A percentile compares a stretch with the other conserved stretches of the same genome.
These are phyloP conservation scores for Tenthredo amoena DNA, from an alignment of 2,888 invertebrate genomes.

Conservation along the genomic window DNA sequence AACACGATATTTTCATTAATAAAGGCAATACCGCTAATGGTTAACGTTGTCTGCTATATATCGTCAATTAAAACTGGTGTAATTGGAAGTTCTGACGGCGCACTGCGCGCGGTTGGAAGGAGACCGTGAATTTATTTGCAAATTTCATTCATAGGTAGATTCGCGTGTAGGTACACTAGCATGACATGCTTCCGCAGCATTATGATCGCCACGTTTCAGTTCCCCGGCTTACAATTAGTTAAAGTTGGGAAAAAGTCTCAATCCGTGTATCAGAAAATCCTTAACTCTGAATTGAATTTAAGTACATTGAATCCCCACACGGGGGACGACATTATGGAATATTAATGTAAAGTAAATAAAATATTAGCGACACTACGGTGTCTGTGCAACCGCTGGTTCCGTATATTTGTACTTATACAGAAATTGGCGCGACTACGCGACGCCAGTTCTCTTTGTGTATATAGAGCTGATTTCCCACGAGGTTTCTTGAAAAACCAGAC, in stretches of 20 bases:
- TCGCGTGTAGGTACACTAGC: too few species aligned
- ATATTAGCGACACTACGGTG: slow-evolving; percentile 29
- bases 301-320: not conserved
- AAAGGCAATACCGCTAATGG: slow-evolving; percentile 36
- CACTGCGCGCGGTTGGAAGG: not conserved
- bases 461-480: slow-evolving; percentile 46
- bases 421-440: slow-evolving; percentile 23
- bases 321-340: not conserved
- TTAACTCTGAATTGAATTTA: not conserved
- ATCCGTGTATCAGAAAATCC: too few species aligned
- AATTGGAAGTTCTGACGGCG: slow-evolving; percentile 29
- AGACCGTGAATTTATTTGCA: not conserved
- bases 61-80: slow-evolving; percentile 46
- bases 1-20: slow-evolving; percentile 36
- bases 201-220: too few species aligned
- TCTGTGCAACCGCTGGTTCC: not conserved
- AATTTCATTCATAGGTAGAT: not conserved
- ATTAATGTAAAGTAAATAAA: slow-evolving; percentile 47
- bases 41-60: slow-evolving; percentile 14
- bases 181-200: too few species aligned
- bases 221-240: too few species aligned
- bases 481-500: slow-evolving; percentile 45
- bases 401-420: slow-evolving; percentile 14
- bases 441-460: slow-evolving; percentile 19
- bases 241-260: too few species aligned